These are phyloP conservation scores for Castor canadensis DNA, from an alignment of 2,113 vertebrate species.

Conservation along the genomic window DNA sequence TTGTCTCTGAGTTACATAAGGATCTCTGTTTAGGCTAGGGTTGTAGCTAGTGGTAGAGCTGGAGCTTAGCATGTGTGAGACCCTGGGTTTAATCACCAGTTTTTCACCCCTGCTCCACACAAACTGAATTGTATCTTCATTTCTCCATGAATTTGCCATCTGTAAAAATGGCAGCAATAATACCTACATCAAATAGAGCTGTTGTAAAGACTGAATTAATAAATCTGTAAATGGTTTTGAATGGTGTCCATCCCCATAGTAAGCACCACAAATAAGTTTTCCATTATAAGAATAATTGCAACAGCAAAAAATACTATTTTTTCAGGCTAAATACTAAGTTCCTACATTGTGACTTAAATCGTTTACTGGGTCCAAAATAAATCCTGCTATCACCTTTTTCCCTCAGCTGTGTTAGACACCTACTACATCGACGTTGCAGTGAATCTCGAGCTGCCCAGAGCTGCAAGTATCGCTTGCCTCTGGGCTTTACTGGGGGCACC, in stretches of 20 bases:
- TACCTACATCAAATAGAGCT: background rate
- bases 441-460: background rate
- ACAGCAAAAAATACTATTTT: background rate
- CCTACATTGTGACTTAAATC: background rate
- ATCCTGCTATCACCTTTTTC: background rate
- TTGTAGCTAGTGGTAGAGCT: background rate
- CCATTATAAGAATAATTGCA: background rate
- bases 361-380: background rate
- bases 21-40: background rate
- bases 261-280: background rate
- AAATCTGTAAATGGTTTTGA: background rate
- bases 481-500: background rate
- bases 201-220: background rate
- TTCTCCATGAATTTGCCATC: background rate
- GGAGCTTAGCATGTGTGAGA: background rate
- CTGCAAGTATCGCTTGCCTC: background rate
- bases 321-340: background rate
- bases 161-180: background rate
- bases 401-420: background rate
- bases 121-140: background rate
- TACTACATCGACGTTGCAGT: background rate
- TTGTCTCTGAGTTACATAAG: background rate
- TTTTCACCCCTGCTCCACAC: background rate
- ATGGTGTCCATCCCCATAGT: background rate
- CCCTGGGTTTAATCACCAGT: background rate